These are phyloP conservation scores for Arctopsyche grandis DNA, from an alignment of 1,140 invertebrate genomes.

Conservation along the genomic window DNA sequence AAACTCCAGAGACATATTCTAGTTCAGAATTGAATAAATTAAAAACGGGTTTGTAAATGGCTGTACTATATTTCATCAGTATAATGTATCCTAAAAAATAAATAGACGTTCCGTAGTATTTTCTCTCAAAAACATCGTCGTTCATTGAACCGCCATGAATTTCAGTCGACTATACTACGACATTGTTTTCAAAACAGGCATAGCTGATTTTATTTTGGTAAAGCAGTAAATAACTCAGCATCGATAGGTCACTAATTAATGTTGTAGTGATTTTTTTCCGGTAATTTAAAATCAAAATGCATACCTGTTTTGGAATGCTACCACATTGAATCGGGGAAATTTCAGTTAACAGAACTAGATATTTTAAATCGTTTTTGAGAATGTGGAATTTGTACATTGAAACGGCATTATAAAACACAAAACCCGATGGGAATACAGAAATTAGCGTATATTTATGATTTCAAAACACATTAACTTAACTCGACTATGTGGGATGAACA, in stretches of 20 bases:
- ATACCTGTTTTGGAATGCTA: background rate
- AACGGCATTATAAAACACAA: slow-evolving; percentile 12
- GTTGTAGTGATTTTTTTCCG: too few relatives aligned
- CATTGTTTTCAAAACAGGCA: background rate
- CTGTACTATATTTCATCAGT: slow-evolving; percentile 24
- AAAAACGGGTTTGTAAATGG: slow-evolving; percentile 18
- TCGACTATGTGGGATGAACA: slow-evolving; percentile 24
- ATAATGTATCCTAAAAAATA: slow-evolving; percentile 12
- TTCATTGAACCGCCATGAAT: background rate
- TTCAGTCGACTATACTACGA: background rate
- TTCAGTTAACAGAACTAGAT: background rate
- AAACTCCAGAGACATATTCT: slow-evolving; percentile 21
- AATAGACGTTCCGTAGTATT: background rate
- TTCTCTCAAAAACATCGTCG: background rate
- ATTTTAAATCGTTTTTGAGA: background rate
- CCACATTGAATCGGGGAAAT: background rate
- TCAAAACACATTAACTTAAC: slow-evolving; percentile 23
- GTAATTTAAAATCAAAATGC: too few relatives aligned
- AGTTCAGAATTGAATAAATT: slow-evolving; percentile 32
- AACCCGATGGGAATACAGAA: slow-evolving; percentile 3
- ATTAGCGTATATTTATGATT: slow-evolving; percentile 23
- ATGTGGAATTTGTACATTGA: background rate
- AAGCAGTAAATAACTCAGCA: background rate
- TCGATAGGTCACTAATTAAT: background rate
- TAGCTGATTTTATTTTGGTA: background rate